Evolutionary conservation across 1,140 invertebrate species (phyloP).

Genomic region (Hesperophylax magnus): DNA sequence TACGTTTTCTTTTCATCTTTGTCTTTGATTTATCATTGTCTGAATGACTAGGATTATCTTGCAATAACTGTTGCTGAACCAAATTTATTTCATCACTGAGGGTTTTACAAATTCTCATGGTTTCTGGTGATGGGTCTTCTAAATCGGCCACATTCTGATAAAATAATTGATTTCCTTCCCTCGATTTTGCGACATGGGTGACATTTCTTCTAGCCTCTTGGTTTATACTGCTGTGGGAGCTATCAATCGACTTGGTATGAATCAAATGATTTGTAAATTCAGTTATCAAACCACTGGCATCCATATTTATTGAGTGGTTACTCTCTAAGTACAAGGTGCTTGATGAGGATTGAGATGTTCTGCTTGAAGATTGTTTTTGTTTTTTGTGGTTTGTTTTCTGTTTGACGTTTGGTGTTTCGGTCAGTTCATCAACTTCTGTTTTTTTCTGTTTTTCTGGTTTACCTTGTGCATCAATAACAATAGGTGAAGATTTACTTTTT

Average conservation of each 20-base stretch:
- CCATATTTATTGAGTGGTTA: not conserved
- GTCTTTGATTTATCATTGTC: not conserved
- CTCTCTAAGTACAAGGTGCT: not conserved
- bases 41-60: too few relatives aligned
- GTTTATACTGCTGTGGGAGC: not conserved
- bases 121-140: too few relatives aligned
- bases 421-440: not conserved
- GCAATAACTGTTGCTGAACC: too few relatives aligned
- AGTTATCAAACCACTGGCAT: constrained; percentile 7
- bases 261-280: constrained; percentile 11
- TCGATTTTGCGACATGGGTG: not conserved
- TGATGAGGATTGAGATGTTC: not conserved
- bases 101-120: too few relatives aligned
- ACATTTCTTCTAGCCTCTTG: not conserved
- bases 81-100: too few relatives aligned
- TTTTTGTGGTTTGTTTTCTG: not conserved
- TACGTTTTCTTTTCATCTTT: not conserved
- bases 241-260: not conserved
- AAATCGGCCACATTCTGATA: too few relatives aligned
- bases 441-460: not conserved
- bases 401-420: not conserved
- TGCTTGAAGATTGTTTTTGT: not conserved
- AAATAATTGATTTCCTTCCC: not conserved
- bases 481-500: constrained; percentile 22
- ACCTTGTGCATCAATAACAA: constrained; percentile 5